A percentile compares a stretch with the other conserved stretches of the same genome.
Evolutionary conservation across 2,113 vertebrate species (phyloP).

Genomic region (Planiliza haematocheilus): DNA sequence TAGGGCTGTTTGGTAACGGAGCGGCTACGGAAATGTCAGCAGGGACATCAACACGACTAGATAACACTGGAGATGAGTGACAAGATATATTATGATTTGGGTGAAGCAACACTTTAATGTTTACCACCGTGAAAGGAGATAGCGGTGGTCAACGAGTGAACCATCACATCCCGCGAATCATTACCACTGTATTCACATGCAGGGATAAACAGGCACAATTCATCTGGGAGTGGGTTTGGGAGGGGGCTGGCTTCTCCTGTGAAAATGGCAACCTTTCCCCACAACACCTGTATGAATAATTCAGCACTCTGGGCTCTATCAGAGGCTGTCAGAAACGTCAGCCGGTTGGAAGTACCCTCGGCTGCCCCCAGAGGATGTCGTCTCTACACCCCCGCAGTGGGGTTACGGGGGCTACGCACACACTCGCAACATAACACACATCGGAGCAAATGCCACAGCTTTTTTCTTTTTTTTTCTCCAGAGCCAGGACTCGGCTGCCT

Average conservation of each 20-base stretch:
- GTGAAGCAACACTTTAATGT: too few species aligned
- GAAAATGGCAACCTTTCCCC: slow-evolving; percentile 73
- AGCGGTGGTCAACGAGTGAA: slow-evolving; percentile 21
- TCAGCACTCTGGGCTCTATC: slow-evolving; percentile 73
- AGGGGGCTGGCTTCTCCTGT: slow-evolving; percentile 57
- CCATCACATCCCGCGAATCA: slow-evolving; percentile 46
- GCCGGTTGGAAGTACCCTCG: slow-evolving; percentile 60
- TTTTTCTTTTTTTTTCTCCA: too few species aligned
- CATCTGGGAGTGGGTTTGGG: too few species aligned
- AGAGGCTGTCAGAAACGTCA: slow-evolving; percentile 82
- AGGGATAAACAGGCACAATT: slow-evolving; percentile 65
- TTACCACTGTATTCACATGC: slow-evolving; percentile 60
- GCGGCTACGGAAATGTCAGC: too few species aligned
- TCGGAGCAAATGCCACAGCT: slow-evolving; percentile 57
- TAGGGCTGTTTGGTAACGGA: too few species aligned
- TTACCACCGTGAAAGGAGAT: too few species aligned
- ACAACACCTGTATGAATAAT: slow-evolving; percentile 80
- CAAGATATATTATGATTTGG: too few species aligned
- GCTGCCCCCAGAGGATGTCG: slow-evolving; percentile 68
- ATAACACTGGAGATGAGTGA: too few species aligned
- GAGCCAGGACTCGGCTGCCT: slow-evolving; percentile 32
- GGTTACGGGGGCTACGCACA: slow-evolving; percentile 49
- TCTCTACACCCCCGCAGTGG: slow-evolving; percentile 64
- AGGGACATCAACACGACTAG: too few species aligned
- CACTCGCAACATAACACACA: slow-evolving; percentile 24